Evolutionary conservation across 2,888 invertebrate species (phyloP), one percentile per base, ranked within the genome.

Genomic region (Aphidius colemani): DNA sequence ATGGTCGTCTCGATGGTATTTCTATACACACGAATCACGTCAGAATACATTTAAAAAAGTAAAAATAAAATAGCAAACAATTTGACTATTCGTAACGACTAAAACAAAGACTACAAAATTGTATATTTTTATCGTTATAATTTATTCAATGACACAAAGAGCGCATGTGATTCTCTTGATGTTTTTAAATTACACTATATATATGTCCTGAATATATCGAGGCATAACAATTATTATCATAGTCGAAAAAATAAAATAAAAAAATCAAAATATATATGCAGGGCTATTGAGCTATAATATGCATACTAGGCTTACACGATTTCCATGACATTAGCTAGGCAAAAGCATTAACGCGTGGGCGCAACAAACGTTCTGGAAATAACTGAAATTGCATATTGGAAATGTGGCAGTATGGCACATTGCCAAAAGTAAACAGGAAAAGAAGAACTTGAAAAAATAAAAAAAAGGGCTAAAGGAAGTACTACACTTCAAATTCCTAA

Each of bases 271-370:
- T 10, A 51, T 39, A 39, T 51, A 30, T 30, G 30, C 74, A 75
- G 75, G 74, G 74, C 72, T 30, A 70, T 30, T 30, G 30, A 30
- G 30, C 76, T 76, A 77, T 78, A 78, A 78, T 78, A 78, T 78
- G 79, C 78, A 78, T 72, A 73, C 73, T 63, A 57, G 70, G 74
- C 73, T 73, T 71, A 72, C 72, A 69, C 74, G 71, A 74, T 78
- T 78, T 78, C 79, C 79, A 77, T 78, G 79, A 76, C 78, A 78
- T 78, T 77, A 77, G 75, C 72, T 70, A 69, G 43, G 72, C 70
- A 30, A 30, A 30, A 71, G 44, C 72, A 68, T 74, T 71, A 72
- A 73, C 75, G 74, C 70, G 72, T 68, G 71, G 65, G 70, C 70
- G 70, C 62, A 71, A 72, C 73, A 77, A 78, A 77, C 77, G 78